phyloP scores from a whole-genome alignment of 2,888 invertebrate species.

The Abscondita cerata region DNA sequence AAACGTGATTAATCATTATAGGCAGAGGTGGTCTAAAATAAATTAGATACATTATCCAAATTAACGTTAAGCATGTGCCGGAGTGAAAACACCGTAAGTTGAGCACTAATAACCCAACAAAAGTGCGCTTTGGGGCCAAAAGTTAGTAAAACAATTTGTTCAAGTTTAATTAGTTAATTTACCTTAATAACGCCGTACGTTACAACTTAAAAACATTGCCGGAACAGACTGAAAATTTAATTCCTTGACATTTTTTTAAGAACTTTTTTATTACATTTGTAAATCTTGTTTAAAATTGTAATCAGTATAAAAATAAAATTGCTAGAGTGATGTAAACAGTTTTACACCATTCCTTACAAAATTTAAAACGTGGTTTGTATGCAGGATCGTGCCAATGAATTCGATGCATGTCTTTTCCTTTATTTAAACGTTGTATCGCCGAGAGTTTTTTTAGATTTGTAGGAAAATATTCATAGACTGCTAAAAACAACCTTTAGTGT shows the following conservation, averaged over 20 bases:
- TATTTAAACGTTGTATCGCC: slow-evolving; percentile 19
- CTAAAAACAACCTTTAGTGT: slow-evolving; percentile 21
- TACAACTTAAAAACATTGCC: slow-evolving; percentile 15
- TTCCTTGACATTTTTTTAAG: slow-evolving; percentile 15
- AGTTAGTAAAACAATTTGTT: slow-evolving; percentile 36
- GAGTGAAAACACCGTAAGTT: slow-evolving; percentile 29
- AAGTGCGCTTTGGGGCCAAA: slow-evolving; percentile 30
- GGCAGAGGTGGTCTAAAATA: background rate
- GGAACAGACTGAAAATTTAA: slow-evolving; percentile 16
- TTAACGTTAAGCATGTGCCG: slow-evolving; percentile 25
- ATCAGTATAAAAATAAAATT: slow-evolving; percentile 4
- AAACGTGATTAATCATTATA: background rate
- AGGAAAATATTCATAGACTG: slow-evolving; percentile 29
- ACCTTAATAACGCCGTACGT: slow-evolving; percentile 34
- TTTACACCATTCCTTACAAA: slow-evolving; percentile 16
- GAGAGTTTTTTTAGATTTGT: slow-evolving; percentile 28
- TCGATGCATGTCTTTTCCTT: slow-evolving; percentile 19
- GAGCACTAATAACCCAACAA: slow-evolving; percentile 33
- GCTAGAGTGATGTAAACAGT: slow-evolving; percentile 18
- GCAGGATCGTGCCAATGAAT: slow-evolving; percentile 23
- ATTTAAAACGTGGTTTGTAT: slow-evolving; percentile 12
- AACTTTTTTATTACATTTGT: slow-evolving; percentile 18
- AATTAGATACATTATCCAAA: slow-evolving; percentile 24
- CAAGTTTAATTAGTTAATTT: slow-evolving; percentile 36
- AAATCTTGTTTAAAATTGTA: slow-evolving; percentile 5